Percentiles rank a stretch among this genome's conserved stretches.
These are phyloP conservation scores for Arctocebus calabarensis DNA, from an alignment of 2,797 vertebrate species.

Conservation along the genomic window DNA sequence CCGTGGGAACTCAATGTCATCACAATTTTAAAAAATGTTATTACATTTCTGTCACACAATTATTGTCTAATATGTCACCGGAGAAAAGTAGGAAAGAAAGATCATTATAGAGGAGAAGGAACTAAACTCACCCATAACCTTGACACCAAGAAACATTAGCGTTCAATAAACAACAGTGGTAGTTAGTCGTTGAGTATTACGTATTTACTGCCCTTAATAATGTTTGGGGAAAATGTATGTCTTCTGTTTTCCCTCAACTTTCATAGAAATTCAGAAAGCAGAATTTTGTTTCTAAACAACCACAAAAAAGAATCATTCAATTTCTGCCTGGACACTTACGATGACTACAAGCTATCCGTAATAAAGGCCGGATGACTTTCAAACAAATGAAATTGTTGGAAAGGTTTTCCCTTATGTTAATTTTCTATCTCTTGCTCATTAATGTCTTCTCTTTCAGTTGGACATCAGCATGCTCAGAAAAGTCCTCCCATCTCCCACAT, in stretches of 20 bases:
- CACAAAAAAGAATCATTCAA: neutral
- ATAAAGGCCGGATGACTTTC: neutral
- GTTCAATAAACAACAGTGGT: neutral
- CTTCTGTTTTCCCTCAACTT: constrained; percentile 8
- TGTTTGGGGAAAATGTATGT: neutral
- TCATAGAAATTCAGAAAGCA: neutral
- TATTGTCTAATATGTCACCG: neutral
- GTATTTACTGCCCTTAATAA: neutral
- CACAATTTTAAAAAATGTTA: neutral
- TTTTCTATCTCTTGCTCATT: neutral
- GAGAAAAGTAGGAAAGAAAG: constrained; percentile 40
- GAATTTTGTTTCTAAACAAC: neutral
- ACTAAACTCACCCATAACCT: neutral
- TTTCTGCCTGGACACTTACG: neutral
- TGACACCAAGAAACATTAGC: neutral
- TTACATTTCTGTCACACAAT: constrained; percentile 17
- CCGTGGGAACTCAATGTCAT: neutral
- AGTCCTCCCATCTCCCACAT: neutral
- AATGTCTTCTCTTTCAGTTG: neutral
- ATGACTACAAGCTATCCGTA: neutral
- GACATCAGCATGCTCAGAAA: neutral
- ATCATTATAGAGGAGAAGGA: neutral
- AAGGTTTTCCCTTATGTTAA: neutral
- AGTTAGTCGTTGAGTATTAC: neutral
- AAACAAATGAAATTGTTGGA: neutral